These are phyloP conservation scores for Diuraphis noxia DNA, from an alignment of 1,140 invertebrate genomes.

Conservation along the genomic window DNA sequence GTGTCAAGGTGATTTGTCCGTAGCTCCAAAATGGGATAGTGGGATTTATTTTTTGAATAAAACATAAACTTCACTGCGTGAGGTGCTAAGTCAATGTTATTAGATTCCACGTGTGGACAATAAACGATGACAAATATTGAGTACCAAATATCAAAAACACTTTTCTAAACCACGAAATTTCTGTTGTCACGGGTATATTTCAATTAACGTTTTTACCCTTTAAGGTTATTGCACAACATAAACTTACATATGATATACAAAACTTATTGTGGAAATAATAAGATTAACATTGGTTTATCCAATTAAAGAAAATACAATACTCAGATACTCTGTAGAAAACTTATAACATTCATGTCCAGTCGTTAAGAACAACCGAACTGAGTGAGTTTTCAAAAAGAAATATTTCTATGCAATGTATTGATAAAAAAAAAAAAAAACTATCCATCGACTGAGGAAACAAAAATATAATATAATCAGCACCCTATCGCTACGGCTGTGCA, in stretches of 20 bases:
- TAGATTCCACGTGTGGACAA: not conserved
- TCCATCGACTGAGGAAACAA: not conserved
- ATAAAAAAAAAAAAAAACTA: not conserved
- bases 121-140: not conserved
- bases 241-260: not conserved
- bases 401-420: not conserved
- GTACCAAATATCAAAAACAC: not conserved
- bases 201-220: not conserved
- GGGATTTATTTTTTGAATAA: not conserved
- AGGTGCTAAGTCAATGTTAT: not conserved
- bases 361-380: not conserved
- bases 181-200: not conserved
- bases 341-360: not conserved
- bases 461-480: not conserved
- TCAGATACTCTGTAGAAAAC: not conserved
- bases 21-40: not conserved
- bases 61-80: not conserved
- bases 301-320: not conserved
- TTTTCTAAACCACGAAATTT: not conserved
- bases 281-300: not conserved
- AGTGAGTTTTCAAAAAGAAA: not conserved
- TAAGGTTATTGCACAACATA: not conserved
- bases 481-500: not conserved
- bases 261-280: too few species aligned
- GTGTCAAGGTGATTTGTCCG: not conserved